A percentile compares a stretch with the other conserved stretches of the same genome.
Conservation (phyloP, 2,113 vertebrate genomes). For the Hypocryptadius cinnamomeus region DNA sequence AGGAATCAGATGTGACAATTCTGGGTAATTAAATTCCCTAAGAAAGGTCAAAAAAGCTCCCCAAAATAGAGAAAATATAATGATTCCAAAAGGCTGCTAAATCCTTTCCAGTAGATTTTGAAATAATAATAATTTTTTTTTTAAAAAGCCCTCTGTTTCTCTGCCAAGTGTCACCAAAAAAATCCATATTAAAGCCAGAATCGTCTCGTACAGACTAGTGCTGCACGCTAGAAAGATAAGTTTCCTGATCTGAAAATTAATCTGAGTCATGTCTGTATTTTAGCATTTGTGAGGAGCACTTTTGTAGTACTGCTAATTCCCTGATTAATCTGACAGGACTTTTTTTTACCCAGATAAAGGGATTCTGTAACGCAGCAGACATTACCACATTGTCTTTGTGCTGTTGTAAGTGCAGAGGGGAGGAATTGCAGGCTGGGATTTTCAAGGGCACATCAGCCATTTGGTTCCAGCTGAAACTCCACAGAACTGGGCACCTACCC, state of each 20-base stretch:
- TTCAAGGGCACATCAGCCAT: not conserved
- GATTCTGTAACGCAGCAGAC: constrained; percentile 52
- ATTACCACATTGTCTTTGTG: constrained; percentile 59
- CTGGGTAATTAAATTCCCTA: not conserved
- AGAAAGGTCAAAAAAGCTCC: constrained; percentile 44
- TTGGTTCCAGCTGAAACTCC: constrained; percentile 5
- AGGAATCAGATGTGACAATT: constrained; percentile 45
- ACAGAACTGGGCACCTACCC: constrained; percentile 15
- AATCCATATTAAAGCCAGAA: not conserved
- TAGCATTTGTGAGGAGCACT: constrained; percentile 49
- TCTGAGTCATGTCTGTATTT: constrained; percentile 65
- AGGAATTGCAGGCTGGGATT: constrained; percentile 14
- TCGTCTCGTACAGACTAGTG: not conserved
- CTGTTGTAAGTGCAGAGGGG: constrained; percentile 37
- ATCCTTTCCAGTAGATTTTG: constrained; percentile 36
- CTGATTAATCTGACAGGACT: constrained; percentile 49
- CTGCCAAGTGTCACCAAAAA: constrained; percentile 24
- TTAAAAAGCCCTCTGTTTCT: not conserved
- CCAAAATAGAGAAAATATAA: not conserved
- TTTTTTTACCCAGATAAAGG: constrained; percentile 27
- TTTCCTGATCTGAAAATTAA: constrained; percentile 57
- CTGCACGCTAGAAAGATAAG: constrained; percentile 38
- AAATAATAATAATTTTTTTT: constrained; percentile 39
- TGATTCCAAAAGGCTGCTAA: constrained; percentile 3
- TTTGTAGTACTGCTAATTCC: constrained; percentile 53